Evolutionary conservation across 2,113 vertebrate species (phyloP).

Genomic region (Onychostoma macrolepis): DNA sequence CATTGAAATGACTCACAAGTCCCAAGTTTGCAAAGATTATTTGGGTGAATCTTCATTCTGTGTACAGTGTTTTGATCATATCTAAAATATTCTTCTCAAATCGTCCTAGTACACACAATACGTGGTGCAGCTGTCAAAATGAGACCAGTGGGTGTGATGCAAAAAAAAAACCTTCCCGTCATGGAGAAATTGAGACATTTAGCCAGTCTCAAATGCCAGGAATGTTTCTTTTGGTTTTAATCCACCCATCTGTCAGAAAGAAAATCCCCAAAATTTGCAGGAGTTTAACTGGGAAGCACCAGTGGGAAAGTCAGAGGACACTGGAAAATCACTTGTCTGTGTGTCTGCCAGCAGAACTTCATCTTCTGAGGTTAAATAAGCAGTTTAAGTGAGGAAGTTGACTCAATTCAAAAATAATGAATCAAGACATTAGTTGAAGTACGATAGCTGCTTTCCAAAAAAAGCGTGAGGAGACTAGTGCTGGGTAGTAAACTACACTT

Average conservation of each 20-base stretch:
- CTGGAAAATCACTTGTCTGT: slow-evolving; percentile 20
- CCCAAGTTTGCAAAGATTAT: neutral
- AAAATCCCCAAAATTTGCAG: neutral
- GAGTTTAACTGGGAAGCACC: slow-evolving; percentile 36
- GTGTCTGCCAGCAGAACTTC: slow-evolving; percentile 22
- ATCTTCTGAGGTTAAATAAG: slow-evolving; percentile 49
- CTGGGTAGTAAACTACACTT: neutral
- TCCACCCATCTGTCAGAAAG: slow-evolving; percentile 36
- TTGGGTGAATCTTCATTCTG: neutral
- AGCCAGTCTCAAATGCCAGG: slow-evolving; percentile 29
- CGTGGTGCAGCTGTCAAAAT: slow-evolving; percentile 42
- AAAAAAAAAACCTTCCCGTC: slow-evolving; percentile 14
- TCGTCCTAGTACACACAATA: neutral
- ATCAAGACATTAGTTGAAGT: slow-evolving; percentile 5
- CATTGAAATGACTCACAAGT: neutral
- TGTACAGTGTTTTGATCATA: neutral
- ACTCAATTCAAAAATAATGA: slow-evolving; percentile 44
- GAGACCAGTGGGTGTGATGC: slow-evolving; percentile 1
- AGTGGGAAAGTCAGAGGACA: slow-evolving; percentile 4
- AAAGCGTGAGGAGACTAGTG: neutral
- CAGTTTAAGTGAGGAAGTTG: slow-evolving; percentile 29
- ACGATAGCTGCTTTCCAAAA: neutral
- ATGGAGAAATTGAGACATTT: slow-evolving; percentile 10
- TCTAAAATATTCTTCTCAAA: neutral
- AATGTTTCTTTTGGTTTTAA: slow-evolving; percentile 52